These are phyloP conservation scores for Cheirogaleus major DNA, from an alignment of 2,797 vertebrate genomes.

Conservation along the genomic window DNA sequence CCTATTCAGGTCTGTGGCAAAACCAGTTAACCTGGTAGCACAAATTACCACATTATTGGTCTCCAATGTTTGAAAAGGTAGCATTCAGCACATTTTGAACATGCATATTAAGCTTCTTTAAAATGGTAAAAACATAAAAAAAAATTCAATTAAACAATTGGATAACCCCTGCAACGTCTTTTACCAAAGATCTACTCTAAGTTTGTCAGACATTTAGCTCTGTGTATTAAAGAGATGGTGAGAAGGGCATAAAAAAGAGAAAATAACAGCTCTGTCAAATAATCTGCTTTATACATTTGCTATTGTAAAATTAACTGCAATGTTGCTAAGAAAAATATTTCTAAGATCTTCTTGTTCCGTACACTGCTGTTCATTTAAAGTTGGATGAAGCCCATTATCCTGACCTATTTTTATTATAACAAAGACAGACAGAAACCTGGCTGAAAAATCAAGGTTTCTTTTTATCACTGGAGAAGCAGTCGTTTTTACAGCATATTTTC, in stretches of 20 bases:
- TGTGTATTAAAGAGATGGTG: background rate
- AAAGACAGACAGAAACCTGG: slow-evolving; percentile 44
- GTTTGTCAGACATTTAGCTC: background rate
- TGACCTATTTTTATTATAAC: slow-evolving; percentile 70
- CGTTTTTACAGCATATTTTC: background rate
- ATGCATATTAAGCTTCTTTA: background rate
- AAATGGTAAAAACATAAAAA: background rate
- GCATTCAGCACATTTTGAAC: background rate
- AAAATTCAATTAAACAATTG: background rate
- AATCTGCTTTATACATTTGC: slow-evolving; percentile 22
- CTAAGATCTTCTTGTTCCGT: slow-evolving; percentile 66
- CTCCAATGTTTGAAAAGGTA: background rate
- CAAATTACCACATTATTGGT: background rate
- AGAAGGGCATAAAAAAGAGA: background rate
- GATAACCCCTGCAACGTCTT: background rate
- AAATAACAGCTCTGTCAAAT: slow-evolving; percentile 3
- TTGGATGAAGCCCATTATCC: slow-evolving; percentile 67
- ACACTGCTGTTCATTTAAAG: slow-evolving; percentile 61
- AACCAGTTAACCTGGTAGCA: background rate
- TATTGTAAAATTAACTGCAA: slow-evolving; percentile 59
- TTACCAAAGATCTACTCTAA: background rate
- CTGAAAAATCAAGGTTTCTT: slow-evolving; percentile 20
- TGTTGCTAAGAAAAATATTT: slow-evolving; percentile 68
- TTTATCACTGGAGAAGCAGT: background rate
- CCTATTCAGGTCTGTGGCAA: background rate